Conservation (phyloP, 37 sponge, comb jelly and placozoan genomes). For the Halisarca cf. caerulea region DNA sequence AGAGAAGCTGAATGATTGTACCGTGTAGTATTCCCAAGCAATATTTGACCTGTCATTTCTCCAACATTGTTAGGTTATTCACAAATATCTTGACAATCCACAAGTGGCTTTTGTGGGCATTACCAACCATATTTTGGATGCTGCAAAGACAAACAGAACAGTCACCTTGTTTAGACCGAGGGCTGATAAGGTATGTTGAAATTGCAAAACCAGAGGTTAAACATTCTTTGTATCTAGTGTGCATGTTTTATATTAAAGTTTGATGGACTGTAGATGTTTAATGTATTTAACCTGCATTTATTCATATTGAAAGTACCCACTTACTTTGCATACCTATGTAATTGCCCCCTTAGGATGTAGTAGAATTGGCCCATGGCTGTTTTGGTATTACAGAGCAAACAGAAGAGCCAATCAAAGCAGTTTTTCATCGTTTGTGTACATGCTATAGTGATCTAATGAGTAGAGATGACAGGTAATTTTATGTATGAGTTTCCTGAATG, state of each 20-base stretch:
- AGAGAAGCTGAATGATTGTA: too few relatives aligned
- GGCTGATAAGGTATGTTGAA: slow-evolving; percentile 39
- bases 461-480: background rate
- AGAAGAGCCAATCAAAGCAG: background rate
- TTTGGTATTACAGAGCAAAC: background rate
- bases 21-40: too few relatives aligned
- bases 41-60: too few relatives aligned
- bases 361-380: background rate
- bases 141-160: slow-evolving; percentile 92
- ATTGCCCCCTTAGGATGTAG: too few relatives aligned
- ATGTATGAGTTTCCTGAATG: background rate
- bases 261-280: background rate
- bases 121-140: slow-evolving; percentile 91
- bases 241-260: too few relatives aligned
- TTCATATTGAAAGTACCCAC: background rate
- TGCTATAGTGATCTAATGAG: slow-evolving; percentile 56
- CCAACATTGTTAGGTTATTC: slow-evolving; percentile 77
- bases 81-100: slow-evolving; percentile 85
- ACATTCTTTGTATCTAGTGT: background rate
- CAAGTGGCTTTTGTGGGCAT: slow-evolving; percentile 93
- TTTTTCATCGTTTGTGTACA: slow-evolving; percentile 59
- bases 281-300: background rate
- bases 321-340: background rate
- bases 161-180: slow-evolving; percentile 84
- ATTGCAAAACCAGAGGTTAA: background rate